Percentiles rank a stretch among this genome's conserved stretches.
These are phyloP conservation scores for Mareca strepera DNA, from an alignment of 2,797 vertebrate species.

Conservation along the genomic window DNA sequence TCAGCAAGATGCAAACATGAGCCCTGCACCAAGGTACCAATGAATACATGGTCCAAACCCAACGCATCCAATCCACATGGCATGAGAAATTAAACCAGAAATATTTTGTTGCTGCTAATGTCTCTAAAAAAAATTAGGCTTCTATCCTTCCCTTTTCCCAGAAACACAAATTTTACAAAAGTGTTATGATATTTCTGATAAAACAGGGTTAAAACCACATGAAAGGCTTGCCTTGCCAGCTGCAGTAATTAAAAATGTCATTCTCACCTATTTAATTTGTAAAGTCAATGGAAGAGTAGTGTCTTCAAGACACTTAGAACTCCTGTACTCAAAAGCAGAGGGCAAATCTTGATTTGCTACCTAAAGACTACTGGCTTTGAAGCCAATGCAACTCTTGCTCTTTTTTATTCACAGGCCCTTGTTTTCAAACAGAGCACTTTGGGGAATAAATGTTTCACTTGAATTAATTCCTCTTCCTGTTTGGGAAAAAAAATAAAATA, in stretches of 20 bases:
- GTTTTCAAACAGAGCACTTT: constrained; percentile 27
- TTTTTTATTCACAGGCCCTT: constrained; percentile 15
- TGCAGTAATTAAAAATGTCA: constrained; percentile 25
- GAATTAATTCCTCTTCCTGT: constrained; percentile 52
- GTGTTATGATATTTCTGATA: not conserved
- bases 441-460: constrained; percentile 38
- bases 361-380: constrained; percentile 1
- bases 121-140: not conserved
- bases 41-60: not conserved
- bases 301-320: not conserved
- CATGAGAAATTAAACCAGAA: not conserved
- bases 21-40: not conserved
- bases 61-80: not conserved
- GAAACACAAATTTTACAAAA: not conserved
- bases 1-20: not conserved
- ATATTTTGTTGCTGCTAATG: not conserved
- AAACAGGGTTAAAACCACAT: not conserved
- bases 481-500: constrained; percentile 38
- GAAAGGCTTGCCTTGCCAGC: not conserved
- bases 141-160: not conserved
- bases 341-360: constrained; percentile 4
- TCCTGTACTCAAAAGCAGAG: constrained; percentile 1
- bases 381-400: not conserved
- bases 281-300: not conserved
- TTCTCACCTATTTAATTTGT: not conserved